Conservation (phyloP, 2,888 invertebrate species). For the Lamproptera curius region DNA sequence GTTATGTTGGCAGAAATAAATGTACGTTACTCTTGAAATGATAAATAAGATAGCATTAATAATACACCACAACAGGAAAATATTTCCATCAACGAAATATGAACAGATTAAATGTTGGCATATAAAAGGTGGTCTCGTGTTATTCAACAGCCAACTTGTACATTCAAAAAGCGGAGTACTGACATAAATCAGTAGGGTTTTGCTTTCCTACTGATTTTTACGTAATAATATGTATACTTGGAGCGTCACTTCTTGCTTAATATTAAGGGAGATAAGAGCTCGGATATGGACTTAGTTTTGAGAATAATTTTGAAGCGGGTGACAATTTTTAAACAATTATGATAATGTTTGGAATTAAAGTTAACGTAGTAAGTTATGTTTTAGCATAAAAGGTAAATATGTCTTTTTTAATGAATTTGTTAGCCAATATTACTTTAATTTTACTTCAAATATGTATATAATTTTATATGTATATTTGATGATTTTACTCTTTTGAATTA, state of each 20-base stretch:
- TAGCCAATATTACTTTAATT: too few relatives aligned
- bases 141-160: constrained; percentile 13
- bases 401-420: too few relatives aligned
- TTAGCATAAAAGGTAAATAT: too few relatives aligned
- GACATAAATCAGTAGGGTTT: constrained; percentile 22
- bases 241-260: constrained; percentile 19
- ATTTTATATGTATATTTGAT: too few relatives aligned
- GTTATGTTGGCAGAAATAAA: too few relatives aligned
- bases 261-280: constrained; percentile 18
- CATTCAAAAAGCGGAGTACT: constrained; percentile 20
- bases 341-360: background rate
- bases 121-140: constrained; percentile 13
- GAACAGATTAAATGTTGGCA: constrained; percentile 11
- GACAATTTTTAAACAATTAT: background rate
- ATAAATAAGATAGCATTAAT: too few relatives aligned
- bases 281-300: constrained; percentile 6
- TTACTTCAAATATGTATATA: too few relatives aligned
- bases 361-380: too few relatives aligned
- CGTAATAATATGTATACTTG: constrained; percentile 39
- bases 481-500: too few relatives aligned
- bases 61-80: too few relatives aligned
- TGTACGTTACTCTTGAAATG: too few relatives aligned
- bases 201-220: constrained; percentile 27
- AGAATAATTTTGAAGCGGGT: background rate
- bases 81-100: too few relatives aligned